Base-by-base conservation (phyloP, 1,140 invertebrate species). In the Chironomus striatipennis region DNA sequence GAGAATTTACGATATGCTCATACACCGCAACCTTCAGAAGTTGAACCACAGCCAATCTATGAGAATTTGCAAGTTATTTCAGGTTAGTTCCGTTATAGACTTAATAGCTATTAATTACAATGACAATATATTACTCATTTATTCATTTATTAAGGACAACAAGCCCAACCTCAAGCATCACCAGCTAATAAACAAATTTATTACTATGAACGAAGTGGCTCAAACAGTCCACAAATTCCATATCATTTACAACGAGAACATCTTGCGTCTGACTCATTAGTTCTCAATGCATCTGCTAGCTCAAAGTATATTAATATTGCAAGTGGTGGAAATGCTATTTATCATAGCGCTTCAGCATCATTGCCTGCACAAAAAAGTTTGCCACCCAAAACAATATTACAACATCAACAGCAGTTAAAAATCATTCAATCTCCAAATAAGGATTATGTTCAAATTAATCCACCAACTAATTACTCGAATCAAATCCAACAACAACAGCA, bases 31-130 rank as follows among this genome's bases (percentile, higher is more conserved):
- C 81, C 73, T n/a, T 73, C 81, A 0, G 81, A 79, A 10, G 74
- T 75, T 1, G 75, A 77, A 15, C 74, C 81, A 17, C 79, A 83
- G 7, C 89, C 89, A 12, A 88, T 91, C 7, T 91, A 91, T 80
- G 90, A 92, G 82, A 91, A 91, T 79, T 85, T 91, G 47, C 87
- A 90, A 76, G 87, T 88, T 64, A 84, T 87, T 74, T 79, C 80
- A 65, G 79, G 76, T 77, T 64, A 42, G 20, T 43, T 15, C 4
- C 9, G n/a, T 15, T 34, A n/a, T 43, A 4, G 20, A 21, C 12
- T 64, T 12, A 74, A 64, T 64, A 15, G 9, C n/a, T 7, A n/a
- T 74, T 34, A 20, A 74, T 43, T 24, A 15, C 57, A 74, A 8
- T 43, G 5, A 34, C 5, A 34, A 34, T 57, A 6, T 64, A n/a